These are phyloP conservation scores for Boleophthalmus pectinirostris DNA, from an alignment of 2,113 vertebrate species.

Conservation along the genomic window DNA sequence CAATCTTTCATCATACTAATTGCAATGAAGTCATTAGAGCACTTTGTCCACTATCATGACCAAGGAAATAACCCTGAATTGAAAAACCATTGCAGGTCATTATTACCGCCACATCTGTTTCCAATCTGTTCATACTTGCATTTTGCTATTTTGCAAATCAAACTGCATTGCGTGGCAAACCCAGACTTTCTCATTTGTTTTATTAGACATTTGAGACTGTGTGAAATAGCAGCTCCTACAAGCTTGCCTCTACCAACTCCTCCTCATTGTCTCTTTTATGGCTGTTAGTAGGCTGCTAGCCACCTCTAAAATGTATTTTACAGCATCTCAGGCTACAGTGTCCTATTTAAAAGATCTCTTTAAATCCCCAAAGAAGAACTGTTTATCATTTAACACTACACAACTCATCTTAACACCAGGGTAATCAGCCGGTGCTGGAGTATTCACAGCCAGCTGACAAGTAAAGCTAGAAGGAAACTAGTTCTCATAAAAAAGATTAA, in stretches of 20 bases:
- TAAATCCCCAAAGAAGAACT: constrained; percentile 46
- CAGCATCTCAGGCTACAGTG: constrained; percentile 23
- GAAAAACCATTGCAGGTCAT: not conserved
- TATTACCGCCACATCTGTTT: constrained; percentile 1
- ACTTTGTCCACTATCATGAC: not conserved
- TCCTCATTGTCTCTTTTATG: constrained; percentile 51
- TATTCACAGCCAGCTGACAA: constrained; percentile 54
- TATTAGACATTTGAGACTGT: constrained; percentile 55
- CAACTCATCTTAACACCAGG: constrained; percentile 50
- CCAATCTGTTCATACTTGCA: not conserved
- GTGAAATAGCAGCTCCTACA: constrained; percentile 54
- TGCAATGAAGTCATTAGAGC: not conserved
- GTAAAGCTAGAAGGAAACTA: constrained; percentile 56
- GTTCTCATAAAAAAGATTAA: constrained; percentile 19
- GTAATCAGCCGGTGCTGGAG: constrained; percentile 30
- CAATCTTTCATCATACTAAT: not conserved
- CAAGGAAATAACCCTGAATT: not conserved
- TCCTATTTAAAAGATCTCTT: constrained; percentile 43
- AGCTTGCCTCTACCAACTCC: constrained; percentile 36
- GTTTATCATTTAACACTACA: constrained; percentile 49
- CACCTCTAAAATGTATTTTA: constrained; percentile 42
- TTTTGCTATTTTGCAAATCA: constrained; percentile 24
- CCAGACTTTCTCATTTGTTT: constrained; percentile 27
- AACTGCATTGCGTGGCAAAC: constrained; percentile 11
- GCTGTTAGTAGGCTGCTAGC: constrained; percentile 39